Evolutionary conservation across 2,888 invertebrate species (phyloP), one percentile per base, ranked within the genome.

Genomic region (Ellobium chinense): DNA sequence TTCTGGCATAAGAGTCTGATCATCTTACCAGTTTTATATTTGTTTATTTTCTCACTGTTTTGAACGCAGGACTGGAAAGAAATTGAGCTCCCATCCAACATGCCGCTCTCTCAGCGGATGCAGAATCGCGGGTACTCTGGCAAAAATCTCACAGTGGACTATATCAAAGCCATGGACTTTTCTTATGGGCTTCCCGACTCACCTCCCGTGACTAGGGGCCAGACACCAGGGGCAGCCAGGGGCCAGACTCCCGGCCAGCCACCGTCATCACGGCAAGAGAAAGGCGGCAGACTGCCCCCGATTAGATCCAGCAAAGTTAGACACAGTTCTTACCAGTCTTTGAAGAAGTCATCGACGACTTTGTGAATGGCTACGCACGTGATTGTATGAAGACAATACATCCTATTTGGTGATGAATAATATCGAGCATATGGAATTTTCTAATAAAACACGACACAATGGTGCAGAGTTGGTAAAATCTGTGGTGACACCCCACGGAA

Each of bases 101-200:
- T 91, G 79, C 91, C 91, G 7, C 78, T 91, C 24, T 89, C 89
- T 74, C 87, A 88, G 37, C 79, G 90, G 66, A 90, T 91, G 90
- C 82, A 88, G 56, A 89, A 86, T 82, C 85, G 87, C 27, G 91
- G 91, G 0, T 90, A 90, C 77, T 88, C 88, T 1, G 87, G 88
- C 21, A 80, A 84, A 14, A 88, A 87, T 72, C 84, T 89, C 62
- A 89, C 88, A 1, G 84, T 84, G 39, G 88, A 89, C 39, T 83
- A 85, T 69, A 85, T 89, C 29, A 85, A 84, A 65, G 81, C 78
- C 34, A 88, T 89, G 88, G 89, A 90, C 87, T 88, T 89, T 63
- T 86, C 89, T 27, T 88, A 87, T 66, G 88, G 85, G 62, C 81
- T 85, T 14, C 86, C 86, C 3, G 89, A 89, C 80, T 82, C 88